A percentile compares a stretch with the other conserved stretches of the same genome.
Evolutionary conservation across 2,797 vertebrate species (phyloP).

Genomic region (Periophthalmus magnuspinnatus): DNA sequence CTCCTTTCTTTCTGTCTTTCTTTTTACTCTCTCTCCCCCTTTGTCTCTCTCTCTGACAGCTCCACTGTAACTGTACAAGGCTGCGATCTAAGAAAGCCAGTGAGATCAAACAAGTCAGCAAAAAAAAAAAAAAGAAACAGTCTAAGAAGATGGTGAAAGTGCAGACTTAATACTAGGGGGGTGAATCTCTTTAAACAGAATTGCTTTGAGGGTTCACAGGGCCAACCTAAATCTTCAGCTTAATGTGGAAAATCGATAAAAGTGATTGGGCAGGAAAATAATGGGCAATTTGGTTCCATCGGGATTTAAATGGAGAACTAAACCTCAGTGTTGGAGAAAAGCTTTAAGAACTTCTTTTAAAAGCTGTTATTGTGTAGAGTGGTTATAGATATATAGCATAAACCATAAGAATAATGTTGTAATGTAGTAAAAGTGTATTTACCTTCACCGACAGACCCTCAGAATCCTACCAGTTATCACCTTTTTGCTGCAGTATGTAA

Average conservation of each 20-base stretch:
- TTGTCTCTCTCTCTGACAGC: constrained; percentile 8
- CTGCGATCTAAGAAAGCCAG: constrained; percentile 30
- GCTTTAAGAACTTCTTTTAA: constrained; percentile 34
- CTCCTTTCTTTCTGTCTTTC: constrained; percentile 1
- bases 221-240: constrained; percentile 46
- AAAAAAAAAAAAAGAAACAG: constrained; percentile 28
- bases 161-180: constrained; percentile 20
- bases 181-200: constrained; percentile 55
- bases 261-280: constrained; percentile 50
- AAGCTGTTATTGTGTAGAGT: constrained; percentile 39
- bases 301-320: constrained; percentile 37
- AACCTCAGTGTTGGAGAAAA: constrained; percentile 30
- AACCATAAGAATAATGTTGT: not conserved
- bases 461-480: no score
- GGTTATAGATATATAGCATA: not conserved
- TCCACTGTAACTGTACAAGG: constrained; percentile 39
- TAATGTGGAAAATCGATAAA: constrained; percentile 48
- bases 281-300: constrained; percentile 57
- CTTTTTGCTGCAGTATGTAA: no score
- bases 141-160: constrained; percentile 27
- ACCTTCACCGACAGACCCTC: no score
- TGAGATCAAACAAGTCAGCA: constrained; percentile 41
- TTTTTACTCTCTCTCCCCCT: constrained; percentile 11
- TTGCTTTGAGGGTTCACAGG: constrained; percentile 24
- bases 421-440: not conserved